Evolutionary conservation across 2,888 invertebrate genomes (phyloP).

Genomic region (Strigamia transsilvanica): DNA sequence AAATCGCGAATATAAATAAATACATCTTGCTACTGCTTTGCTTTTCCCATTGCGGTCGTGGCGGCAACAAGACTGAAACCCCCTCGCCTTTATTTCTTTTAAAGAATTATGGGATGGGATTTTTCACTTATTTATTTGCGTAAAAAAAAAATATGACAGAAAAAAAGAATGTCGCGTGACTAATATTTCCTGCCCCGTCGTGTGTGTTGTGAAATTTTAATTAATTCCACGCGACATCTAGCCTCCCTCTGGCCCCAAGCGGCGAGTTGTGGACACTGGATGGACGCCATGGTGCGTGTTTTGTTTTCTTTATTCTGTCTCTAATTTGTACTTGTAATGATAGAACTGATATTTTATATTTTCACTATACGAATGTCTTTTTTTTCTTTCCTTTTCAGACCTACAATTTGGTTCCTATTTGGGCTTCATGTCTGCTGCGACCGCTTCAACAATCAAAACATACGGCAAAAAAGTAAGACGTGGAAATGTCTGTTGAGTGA

Average conservation of each 20-base stretch:
- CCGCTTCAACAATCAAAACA: not conserved
- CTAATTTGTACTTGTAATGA: not conserved
- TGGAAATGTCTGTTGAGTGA: not conserved
- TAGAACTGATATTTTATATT: not conserved
- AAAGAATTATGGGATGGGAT: not conserved
- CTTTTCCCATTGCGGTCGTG: not conserved
- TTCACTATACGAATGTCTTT: not conserved
- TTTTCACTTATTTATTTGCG: not conserved
- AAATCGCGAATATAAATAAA: constrained; percentile 2
- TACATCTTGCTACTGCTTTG: constrained; percentile 10
- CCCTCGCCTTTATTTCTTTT: not conserved
- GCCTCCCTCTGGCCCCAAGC: not conserved
- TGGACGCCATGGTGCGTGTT: constrained; percentile 6
- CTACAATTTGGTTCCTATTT: not conserved
- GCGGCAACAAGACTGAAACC: not conserved
- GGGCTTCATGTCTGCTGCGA: not conserved
- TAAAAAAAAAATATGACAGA: not conserved
- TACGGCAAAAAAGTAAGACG: not conserved
- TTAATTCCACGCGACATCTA: constrained; percentile 30
- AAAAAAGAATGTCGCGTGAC: constrained; percentile 9
- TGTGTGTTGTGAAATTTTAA: constrained; percentile 15
- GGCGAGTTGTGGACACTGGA: constrained; percentile 4
- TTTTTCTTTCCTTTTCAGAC: not conserved
- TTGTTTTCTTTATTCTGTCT: not conserved
- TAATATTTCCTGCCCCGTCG: constrained; percentile 5